Evolutionary conservation across 2,113 vertebrate genomes (phyloP).

Genomic region (Brevimyrus niger): DNA sequence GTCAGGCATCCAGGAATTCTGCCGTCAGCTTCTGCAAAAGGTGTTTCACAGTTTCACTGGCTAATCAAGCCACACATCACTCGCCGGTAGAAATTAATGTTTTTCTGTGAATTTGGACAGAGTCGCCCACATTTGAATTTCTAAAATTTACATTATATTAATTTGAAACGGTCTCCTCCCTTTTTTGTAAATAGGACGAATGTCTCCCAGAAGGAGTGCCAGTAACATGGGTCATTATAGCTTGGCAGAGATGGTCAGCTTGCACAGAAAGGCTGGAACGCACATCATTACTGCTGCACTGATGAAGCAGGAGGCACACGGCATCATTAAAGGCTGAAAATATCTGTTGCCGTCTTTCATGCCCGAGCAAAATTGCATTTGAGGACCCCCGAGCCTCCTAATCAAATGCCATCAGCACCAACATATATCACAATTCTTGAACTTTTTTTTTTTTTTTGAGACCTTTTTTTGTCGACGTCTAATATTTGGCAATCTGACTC

Average conservation of each 20-base stretch:
- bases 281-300: not conserved
- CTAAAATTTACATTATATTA: not conserved
- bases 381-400: not conserved
- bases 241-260: not conserved
- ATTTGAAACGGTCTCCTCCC: not conserved
- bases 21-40: not conserved
- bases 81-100: not conserved
- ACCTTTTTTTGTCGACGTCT: not conserved
- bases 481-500: not conserved
- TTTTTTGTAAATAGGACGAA: not conserved
- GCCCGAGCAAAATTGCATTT: conserved; percentile 14
- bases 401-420: not conserved
- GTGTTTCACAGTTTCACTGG: not conserved
- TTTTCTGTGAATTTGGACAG: not conserved
- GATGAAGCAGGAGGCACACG: not conserved
- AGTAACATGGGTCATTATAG: not conserved
- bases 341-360: not conserved
- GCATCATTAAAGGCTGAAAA: conserved; percentile 7
- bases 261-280: not conserved
- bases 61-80: not conserved
- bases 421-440: not conserved
- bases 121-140: not conserved
- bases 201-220: not conserved
- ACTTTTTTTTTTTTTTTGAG: not conserved
- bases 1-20: not conserved